Percentiles rank a stretch among this genome's conserved stretches.
These are phyloP conservation scores for Meteorus cinctellus DNA, from an alignment of 2,888 invertebrate species.

Conservation along the genomic window DNA sequence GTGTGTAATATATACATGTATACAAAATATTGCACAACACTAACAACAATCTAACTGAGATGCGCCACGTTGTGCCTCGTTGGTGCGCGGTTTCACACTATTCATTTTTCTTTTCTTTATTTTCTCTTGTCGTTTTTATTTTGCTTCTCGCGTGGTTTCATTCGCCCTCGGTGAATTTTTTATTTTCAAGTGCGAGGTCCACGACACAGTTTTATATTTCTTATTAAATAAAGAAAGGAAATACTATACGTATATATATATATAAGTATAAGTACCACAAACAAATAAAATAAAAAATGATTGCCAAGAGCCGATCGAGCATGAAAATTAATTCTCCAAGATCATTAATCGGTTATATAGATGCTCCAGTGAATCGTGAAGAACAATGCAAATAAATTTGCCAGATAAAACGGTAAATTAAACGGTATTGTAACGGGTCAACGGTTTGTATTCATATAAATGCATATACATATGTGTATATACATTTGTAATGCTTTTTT, in stretches of 20 bases:
- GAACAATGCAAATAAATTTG: slow-evolving; percentile 37
- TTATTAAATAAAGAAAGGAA: not conserved
- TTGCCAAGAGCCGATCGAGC: not conserved
- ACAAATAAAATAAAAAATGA: not conserved
- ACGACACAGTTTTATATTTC: slow-evolving; percentile 1
- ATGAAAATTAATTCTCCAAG: slow-evolving; percentile 42
- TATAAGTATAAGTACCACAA: not conserved
- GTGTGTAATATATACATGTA: slow-evolving; percentile 57
- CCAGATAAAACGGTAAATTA: slow-evolving; percentile 38
- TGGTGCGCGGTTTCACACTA: slow-evolving; percentile 40
- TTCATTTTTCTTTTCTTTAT: not conserved
- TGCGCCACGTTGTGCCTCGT: slow-evolving; percentile 48
- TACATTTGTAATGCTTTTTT: not conserved
- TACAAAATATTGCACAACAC: slow-evolving; percentile 32
- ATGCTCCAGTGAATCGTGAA: slow-evolving; percentile 40
- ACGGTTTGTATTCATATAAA: slow-evolving; percentile 16
- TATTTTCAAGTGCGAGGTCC: slow-evolving; percentile 50
- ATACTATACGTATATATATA: not conserved
- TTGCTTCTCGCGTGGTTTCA: not conserved
- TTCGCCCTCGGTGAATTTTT: slow-evolving; percentile 12
- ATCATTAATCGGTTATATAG: slow-evolving; percentile 40
- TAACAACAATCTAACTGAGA: slow-evolving; percentile 61
- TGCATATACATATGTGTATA: slow-evolving; percentile 3
- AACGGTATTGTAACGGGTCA: slow-evolving; percentile 35
- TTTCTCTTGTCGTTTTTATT: not conserved